Evolutionary conservation across 2,888 invertebrate genomes (phyloP), one percentile per base, ranked within the genome.

Genomic region (Eledone cirrhosa): DNA sequence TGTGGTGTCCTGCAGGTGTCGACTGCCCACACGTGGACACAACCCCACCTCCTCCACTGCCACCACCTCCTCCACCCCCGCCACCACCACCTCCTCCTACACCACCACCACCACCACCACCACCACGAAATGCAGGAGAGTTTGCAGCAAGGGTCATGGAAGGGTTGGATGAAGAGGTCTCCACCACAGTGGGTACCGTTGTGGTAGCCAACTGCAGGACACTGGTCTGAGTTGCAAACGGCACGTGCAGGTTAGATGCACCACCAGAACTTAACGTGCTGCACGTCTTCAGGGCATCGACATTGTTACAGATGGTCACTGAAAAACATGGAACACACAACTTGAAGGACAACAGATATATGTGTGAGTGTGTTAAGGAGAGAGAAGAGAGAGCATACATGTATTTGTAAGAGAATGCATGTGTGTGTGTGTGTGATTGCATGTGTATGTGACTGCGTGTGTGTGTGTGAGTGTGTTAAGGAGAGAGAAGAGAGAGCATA

Each of bases 151-250:
- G 72, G 8, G 72, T 19, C 33, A 72, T 72, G 11, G 72, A 41
- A 14, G 33, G 33, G 41, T 31, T 41, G 29, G 72, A 3, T 2
- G 72, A 27, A 11, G 72, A 41, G 14, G 72, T 72, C 22, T 72
- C 72, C 41, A 41, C 41, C 41, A 41, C 41, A 29, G 41, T 72
- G 14, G 22, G 27, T 22, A 22, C 72, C 0, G 41, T 24, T n/a
- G 31, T 72, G n/a, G 72, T 33, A n/a, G 72, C n/a, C n/a, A 72
- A 72, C 31, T 72, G 72, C 33, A 72, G 72, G 69, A 69, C 69
- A 31, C 69, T 33, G 31, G 31, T 31, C 19, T 31, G 69, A 19
- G 22, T 16, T 13, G 41, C n/a, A 22, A n/a, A n/a, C 3, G 31
- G 72, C 72, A 72, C 41, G 19, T 41, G 72, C 2, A 72, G 11